Percentiles rank a stretch among this genome's conserved stretches.
phyloP scores from a whole-genome alignment of 1,140 invertebrate genomes.

The Halictus rubicundus region DNA sequence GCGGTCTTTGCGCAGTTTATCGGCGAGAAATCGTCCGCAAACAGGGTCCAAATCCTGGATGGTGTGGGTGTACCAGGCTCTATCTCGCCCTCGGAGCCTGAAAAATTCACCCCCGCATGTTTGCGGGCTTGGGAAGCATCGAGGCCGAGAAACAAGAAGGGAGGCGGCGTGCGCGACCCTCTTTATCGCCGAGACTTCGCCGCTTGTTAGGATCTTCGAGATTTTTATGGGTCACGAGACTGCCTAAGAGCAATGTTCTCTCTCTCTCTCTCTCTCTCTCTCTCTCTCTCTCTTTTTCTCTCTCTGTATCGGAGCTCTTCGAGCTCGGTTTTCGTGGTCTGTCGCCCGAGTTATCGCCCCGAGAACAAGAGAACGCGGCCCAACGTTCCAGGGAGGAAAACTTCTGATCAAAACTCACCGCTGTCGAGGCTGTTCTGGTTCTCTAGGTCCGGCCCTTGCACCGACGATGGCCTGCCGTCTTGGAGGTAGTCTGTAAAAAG shows the following conservation, averaged over 20 bases:
- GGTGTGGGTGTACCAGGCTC: not conserved
- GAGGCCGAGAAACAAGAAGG: constrained; percentile 34
- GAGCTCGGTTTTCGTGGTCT: not conserved
- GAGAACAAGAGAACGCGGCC: not conserved
- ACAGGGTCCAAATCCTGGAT: too few species aligned
- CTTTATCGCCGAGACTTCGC: constrained; percentile 36
- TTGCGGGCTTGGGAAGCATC: not conserved
- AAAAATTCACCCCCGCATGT: constrained; percentile 39
- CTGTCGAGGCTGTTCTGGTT: constrained; percentile 76
- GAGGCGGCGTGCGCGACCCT: constrained; percentile 20
- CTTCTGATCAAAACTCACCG: constrained; percentile 63
- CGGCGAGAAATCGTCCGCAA: too few species aligned
- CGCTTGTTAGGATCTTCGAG: constrained; percentile 38
- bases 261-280: too few species aligned
- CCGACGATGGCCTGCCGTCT: constrained; percentile 60
- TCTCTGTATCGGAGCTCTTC: not conserved
- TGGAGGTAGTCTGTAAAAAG: constrained; percentile 67
- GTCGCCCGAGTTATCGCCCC: not conserved
- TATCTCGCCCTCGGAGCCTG: constrained; percentile 1
- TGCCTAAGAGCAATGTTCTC: not conserved
- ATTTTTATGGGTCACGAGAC: constrained; percentile 32
- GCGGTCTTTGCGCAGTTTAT: too few species aligned
- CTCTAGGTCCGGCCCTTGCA: constrained; percentile 68
- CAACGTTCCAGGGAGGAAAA: not conserved
- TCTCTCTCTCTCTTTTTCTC: not conserved